phyloP scores from a whole-genome alignment of 1,140 invertebrate genomes.

The Pachypsylla venusta region DNA sequence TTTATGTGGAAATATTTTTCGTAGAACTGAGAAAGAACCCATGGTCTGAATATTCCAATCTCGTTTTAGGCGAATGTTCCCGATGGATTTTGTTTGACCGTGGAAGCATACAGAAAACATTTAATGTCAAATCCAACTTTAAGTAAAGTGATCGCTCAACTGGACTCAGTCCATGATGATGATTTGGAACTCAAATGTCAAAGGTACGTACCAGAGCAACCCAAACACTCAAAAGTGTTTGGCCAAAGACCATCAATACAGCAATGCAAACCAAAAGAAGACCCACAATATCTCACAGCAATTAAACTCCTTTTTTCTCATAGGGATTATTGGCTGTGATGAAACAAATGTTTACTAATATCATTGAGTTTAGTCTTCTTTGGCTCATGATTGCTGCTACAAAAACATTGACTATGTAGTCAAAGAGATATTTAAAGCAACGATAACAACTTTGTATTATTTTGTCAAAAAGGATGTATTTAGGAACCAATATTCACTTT shows the following conservation, averaged over 20 bases:
- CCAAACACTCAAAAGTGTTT: too few species aligned
- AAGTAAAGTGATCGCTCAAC: not conserved
- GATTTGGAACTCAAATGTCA: not conserved
- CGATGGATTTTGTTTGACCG: constrained; percentile 19
- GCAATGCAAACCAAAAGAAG: too few species aligned
- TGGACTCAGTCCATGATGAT: not conserved
- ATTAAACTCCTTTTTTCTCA: not conserved
- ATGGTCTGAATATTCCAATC: constrained; percentile 17
- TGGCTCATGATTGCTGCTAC: too few species aligned
- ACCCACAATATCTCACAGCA: constrained; percentile 8
- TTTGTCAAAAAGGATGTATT: too few species aligned
- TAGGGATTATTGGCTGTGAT: too few species aligned
- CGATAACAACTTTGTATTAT: too few species aligned
- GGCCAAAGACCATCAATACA: too few species aligned
- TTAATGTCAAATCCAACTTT: not conserved
- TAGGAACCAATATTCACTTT: too few species aligned
- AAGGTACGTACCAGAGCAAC: not conserved
- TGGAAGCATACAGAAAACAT: constrained; percentile 12
- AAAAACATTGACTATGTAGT: too few species aligned
- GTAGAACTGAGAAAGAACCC: not conserved
- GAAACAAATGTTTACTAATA: too few species aligned
- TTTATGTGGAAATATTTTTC: not conserved
- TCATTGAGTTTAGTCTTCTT: too few species aligned
- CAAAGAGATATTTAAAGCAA: too few species aligned
- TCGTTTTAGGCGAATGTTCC: constrained; percentile 26